Evolutionary conservation across 1,140 invertebrate species (phyloP).

Genomic region (Holcopasites calliopsidis): DNA sequence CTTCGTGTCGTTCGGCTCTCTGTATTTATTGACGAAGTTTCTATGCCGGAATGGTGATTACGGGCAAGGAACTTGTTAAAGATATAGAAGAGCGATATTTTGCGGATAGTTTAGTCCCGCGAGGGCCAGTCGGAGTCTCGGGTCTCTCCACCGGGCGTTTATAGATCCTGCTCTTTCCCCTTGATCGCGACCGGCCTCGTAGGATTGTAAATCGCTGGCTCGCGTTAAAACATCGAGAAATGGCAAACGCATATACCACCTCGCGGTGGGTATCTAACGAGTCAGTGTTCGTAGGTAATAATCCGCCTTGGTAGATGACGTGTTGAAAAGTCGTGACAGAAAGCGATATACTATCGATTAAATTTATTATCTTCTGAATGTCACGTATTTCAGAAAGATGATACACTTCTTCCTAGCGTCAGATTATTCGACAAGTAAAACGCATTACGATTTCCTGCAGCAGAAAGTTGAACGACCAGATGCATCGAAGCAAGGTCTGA

Average conservation of each 20-base stretch:
- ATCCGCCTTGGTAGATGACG: background rate
- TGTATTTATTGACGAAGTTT: slow-evolving; percentile 47
- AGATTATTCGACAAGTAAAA: no score
- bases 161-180: background rate
- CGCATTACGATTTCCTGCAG: no score
- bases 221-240: slow-evolving; percentile 23
- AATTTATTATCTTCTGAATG: background rate
- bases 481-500: background rate
- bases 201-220: slow-evolving; percentile 14
- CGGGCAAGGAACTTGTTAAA: slow-evolving; percentile 28
- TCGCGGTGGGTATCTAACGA: background rate
- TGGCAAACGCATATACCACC: background rate
- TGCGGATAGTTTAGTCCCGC: slow-evolving; percentile 34
- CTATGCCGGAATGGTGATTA: slow-evolving; percentile 43
- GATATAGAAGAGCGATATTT: slow-evolving; percentile 52
- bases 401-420: no score
- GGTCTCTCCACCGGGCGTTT: background rate
- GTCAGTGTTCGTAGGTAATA: background rate
- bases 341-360: background rate
- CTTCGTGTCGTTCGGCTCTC: slow-evolving; percentile 19
- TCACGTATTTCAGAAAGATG: background rate
- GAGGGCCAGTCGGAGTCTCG: background rate
- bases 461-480: background rate
- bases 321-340: background rate
- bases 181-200: slow-evolving; percentile 7